These are phyloP conservation scores for Microctenopoma stevenorrisi DNA, from an alignment of 2,797 vertebrate genomes.

Conservation along the genomic window DNA sequence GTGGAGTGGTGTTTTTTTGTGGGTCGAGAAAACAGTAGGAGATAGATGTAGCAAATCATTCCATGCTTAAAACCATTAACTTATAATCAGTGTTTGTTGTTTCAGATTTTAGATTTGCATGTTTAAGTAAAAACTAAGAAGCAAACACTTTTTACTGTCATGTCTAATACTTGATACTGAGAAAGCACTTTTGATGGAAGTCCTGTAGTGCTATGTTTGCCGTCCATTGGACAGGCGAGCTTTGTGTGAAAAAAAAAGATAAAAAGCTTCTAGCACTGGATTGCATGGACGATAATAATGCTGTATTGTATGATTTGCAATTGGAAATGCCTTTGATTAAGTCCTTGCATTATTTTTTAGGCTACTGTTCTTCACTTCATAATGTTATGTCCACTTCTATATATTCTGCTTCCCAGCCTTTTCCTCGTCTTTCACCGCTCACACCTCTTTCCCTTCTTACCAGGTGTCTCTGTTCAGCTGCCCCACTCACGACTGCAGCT, in stretches of 20 bases:
- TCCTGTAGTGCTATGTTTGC: not conserved
- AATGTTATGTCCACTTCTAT: conserved; percentile 8
- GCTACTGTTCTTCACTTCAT: conserved; percentile 18
- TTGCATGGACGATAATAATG: not conserved
- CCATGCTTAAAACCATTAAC: not conserved
- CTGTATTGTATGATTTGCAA: not conserved
- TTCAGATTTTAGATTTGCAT: not conserved
- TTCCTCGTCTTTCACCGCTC: conserved; percentile 14
- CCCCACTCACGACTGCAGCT: conserved; percentile 66
- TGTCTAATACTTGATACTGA: not conserved
- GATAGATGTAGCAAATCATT: conserved; percentile 27
- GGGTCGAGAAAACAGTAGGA: conserved; percentile 5
- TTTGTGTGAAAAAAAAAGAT: not conserved
- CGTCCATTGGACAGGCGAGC: not conserved
- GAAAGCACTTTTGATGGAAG: not conserved
- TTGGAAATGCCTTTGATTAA: not conserved
- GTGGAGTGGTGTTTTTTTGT: conserved; percentile 9
- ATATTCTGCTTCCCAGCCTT: conserved; percentile 28
- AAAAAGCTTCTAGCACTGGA: not conserved
- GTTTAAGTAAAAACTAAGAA: not conserved
- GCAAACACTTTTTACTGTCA: not conserved
- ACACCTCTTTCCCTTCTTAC: conserved; percentile 44
- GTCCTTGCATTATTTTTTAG: not conserved
- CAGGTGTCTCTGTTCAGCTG: conserved; percentile 65
- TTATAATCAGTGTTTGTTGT: not conserved